phyloP scores from a whole-genome alignment of 1,140 invertebrate genomes.

The Lasioglossum baleicum region DNA sequence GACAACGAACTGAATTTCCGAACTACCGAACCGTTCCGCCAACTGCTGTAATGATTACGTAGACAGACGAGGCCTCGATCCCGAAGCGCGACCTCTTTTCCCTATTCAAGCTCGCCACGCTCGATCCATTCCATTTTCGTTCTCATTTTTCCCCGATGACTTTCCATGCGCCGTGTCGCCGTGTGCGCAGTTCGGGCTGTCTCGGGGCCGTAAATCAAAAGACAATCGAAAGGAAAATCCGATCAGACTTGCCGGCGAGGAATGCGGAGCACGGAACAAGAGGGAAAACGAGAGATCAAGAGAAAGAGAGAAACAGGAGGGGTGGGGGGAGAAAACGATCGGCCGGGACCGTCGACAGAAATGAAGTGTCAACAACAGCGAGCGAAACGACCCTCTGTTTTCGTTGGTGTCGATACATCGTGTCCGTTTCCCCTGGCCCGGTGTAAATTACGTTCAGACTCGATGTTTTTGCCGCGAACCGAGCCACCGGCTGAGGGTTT shows the following conservation, averaged over 20 bases:
- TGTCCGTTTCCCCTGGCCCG: not conserved
- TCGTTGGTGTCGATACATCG: constrained; percentile 26
- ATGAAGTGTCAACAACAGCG: constrained; percentile 37
- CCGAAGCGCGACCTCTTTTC: constrained; percentile 38
- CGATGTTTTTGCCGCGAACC: constrained; percentile 34
- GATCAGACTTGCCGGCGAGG: constrained; percentile 10
- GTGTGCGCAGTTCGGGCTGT: not conserved
- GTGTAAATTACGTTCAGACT: constrained; percentile 54
- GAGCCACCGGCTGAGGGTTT: constrained; percentile 7
- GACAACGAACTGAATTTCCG: not conserved
- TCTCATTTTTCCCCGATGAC: not conserved
- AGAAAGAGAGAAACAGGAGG: too few species aligned
- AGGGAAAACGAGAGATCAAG: too few species aligned
- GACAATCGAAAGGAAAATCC: constrained; percentile 52
- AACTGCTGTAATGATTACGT: constrained; percentile 13
- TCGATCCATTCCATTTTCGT: constrained; percentile 4
- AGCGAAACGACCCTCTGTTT: constrained; percentile 29
- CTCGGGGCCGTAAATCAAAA: constrained; percentile 37
- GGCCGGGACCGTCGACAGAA: constrained; percentile 14
- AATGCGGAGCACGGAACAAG: too few species aligned
- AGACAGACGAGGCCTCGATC: constrained; percentile 27
- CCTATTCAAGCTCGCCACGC: not conserved
- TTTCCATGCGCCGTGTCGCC: not conserved
- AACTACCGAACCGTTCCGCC: not conserved
- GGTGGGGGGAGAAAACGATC: not conserved